phyloP scores from a whole-genome alignment of 2,888 invertebrate genomes.

The Caenorhabditis panamensis region DNA sequence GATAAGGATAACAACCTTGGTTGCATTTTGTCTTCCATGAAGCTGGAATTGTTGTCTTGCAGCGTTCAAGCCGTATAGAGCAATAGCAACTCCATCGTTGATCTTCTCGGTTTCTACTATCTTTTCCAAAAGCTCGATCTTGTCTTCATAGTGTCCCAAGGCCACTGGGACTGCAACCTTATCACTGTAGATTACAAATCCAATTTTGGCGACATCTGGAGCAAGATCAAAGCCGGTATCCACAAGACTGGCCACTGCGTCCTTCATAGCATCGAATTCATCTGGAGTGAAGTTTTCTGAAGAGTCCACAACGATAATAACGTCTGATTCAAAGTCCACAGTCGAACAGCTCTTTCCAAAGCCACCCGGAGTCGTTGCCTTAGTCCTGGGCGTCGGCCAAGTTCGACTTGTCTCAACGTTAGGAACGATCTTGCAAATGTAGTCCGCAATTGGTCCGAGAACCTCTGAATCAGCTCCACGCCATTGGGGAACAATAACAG shows the following conservation, averaged over 20 bases:
- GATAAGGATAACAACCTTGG: slow-evolving; percentile 77
- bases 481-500: slow-evolving; percentile 75
- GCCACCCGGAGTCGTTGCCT: slow-evolving; percentile 54
- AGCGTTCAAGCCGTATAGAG: slow-evolving; percentile 79
- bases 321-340: slow-evolving; percentile 70
- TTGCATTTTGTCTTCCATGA: slow-evolving; percentile 77
- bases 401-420: slow-evolving; percentile 59
- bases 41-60: slow-evolving; percentile 79
- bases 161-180: slow-evolving; percentile 80
- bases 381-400: slow-evolving; percentile 61
- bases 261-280: slow-evolving; percentile 75
- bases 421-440: slow-evolving; percentile 74
- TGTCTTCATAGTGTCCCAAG: slow-evolving; percentile 80
- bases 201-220: slow-evolving; percentile 79
- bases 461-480: slow-evolving; percentile 73
- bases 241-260: slow-evolving; percentile 77
- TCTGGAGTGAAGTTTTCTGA: slow-evolving; percentile 78
- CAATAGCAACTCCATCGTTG: slow-evolving; percentile 75
- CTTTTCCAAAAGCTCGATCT: slow-evolving; percentile 78
- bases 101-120: slow-evolving; percentile 76
- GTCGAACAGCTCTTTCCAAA: slow-evolving; percentile 37
- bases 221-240: slow-evolving; percentile 80
- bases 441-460: slow-evolving; percentile 76
- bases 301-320: slow-evolving; percentile 79
- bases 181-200: slow-evolving; percentile 79